Evolutionary conservation across 2,888 invertebrate species (phyloP), one percentile per base, ranked within the genome.

Genomic region (Aspidiotus destructor): DNA sequence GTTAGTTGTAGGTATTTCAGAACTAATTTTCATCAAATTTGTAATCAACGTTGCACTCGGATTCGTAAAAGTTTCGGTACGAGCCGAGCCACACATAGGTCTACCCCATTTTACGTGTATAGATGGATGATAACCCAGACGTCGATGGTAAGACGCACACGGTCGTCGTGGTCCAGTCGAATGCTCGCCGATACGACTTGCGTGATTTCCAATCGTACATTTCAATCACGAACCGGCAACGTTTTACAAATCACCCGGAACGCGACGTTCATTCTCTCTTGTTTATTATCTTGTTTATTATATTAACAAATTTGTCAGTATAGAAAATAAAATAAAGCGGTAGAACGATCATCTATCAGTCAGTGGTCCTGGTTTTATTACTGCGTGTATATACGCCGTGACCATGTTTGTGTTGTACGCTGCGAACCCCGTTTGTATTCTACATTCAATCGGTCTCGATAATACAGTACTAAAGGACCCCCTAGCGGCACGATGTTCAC

Each of bases 221-320:
- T 58, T 64, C 65, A 65, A 65, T 65, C 65, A 65, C 42, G 44
- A n/a, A 15, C 17, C 44, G 16, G 40, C 11, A 17, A 10, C n/a
- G 55, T n/a, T 55, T 17, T 28, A 58, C 58, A 28, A 58, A 58
- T 58, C 58, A 58, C 17, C 28, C 48, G 41, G 41, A 40, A 55
- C 42, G 42, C 63, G 63, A 63, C 41, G 63, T 41, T 53, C 40
- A 57, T 58, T 28, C 28, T 44, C n/a, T 41, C 65, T 65, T 65
- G 65, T 65, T 65, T 65, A 65, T 65, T 65, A 65, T 65, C 65
- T 65, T 65, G 65, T 65, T 65, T 65, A 65, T 65, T 65, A 65
- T 65, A 65, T 57, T 65, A 65, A 65, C 65, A 65, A 65, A 65
- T 65, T 65, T 65, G 65, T 65, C 65, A 65, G 65, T 48, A 48